Base-by-base conservation (phyloP, 2,797 vertebrate species). In the Huso huso region DNA sequence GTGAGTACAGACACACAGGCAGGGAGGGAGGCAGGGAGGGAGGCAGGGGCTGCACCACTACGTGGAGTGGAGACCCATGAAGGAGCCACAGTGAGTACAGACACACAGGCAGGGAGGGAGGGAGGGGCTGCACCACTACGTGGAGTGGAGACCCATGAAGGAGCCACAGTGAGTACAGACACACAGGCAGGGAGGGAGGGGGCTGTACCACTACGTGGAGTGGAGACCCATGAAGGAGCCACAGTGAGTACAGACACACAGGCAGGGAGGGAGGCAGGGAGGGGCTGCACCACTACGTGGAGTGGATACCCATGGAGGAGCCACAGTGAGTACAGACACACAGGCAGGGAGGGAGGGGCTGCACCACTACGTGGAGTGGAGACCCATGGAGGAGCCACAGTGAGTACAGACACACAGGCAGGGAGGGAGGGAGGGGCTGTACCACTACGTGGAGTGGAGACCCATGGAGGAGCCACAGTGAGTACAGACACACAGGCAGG, bases 371-470 rank as follows among this genome's bases (percentile, higher is more conserved):
- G 92, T 98, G 71, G 96, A 98, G 77, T 99, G 96, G 96, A 91
- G 96, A 49, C 96, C 95, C 0, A 88, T 97, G 94, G 91, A 94
- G 10, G 15, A 18, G 15, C 15, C 15, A 18, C 15, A 18, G 15
- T 18, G 15, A 18, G 15, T 37, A 37, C 23, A 37, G 23, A 37
- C 23, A 37, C 23, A 37, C 23, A 37, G 23, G 23, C 23, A 23
- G 23, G 23, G 23, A 37, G 23, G n/a, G n/a, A n/a, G 93, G 0
- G 94, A 94, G 84, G 80, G 74, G 8, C 51, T 88, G 48, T 98
- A 99, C 75, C 96, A 98, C 8, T 92, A 94, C 0, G 92, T 98
- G 71, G 96, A 98, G 77, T 99, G 96, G 96, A 91, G 96, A 49
- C 96, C 95, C 0, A 88, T 97, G 94, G 91, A 94, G 10, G 15